Evolutionary conservation across 2,113 vertebrate genomes (phyloP), one percentile per base, ranked within the genome.

Genomic region (Balaeniceps rex): DNA sequence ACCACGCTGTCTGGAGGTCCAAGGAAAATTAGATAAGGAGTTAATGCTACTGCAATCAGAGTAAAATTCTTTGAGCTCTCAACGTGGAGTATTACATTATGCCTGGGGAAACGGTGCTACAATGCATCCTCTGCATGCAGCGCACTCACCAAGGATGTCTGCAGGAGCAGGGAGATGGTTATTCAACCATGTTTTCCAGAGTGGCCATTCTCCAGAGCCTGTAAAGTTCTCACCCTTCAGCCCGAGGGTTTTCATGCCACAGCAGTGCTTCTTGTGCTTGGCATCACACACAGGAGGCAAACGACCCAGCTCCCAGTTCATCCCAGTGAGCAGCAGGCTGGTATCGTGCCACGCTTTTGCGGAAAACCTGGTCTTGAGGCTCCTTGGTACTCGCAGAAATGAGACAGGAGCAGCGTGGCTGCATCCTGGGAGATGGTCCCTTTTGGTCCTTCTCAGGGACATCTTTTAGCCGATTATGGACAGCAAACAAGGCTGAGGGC

Each of bases 71-170:
- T 70, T 26, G 75, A 88, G 68, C 52, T 60, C 15, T 64, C 44
- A 19, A 29, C 8, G 1, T 4, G 14, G 25, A 77, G 34, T 7
- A 18, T 40, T 36, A 17, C 22, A 5, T 0, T 3, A 54, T 25
- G 40, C 36, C 42, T 26, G 52, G 38, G 89, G n/a, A 78, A 28
- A 19, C 29, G 13, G 28, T 2, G 14, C 49, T 7, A 82, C 68
- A 34, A 5, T 1, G 14, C 18, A 25, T 19, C 51, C 79, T 71
- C 55, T 11, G 61, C 18, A 9, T n/a, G 42, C 58, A 63, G 6
- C 25, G 4, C 22, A 4, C 31, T 26, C 60, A 25, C 47, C n/a
- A 6, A 23, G 63, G 34, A 28, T 29, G 23, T 5, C 40, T 63
- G 66, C 54, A 57, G 38, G 29, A 86, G 51, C 51, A 71, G 44